phyloP scores from a whole-genome alignment of 1,140 invertebrate genomes.

The Leptinotarsa lineolata region DNA sequence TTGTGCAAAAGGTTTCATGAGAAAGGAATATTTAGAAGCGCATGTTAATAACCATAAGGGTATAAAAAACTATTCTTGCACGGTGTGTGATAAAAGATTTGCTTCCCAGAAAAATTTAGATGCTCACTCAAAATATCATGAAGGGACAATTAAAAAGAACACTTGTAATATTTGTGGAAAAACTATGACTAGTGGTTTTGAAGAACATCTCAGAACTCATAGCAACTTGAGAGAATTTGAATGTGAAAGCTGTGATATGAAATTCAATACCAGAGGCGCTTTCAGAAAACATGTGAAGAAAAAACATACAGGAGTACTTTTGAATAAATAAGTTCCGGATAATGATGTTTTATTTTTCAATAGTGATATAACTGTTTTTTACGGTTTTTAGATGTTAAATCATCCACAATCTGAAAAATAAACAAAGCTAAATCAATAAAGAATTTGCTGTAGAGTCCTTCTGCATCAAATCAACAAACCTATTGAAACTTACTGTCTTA shows the following conservation, averaged over 20 bases:
- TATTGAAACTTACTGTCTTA: too few relatives aligned
- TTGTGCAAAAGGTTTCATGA: slow-evolving; percentile 52
- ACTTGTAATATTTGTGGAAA: slow-evolving; percentile 50
- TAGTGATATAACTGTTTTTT: not conserved
- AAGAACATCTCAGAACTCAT: slow-evolving; percentile 51
- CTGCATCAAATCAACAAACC: too few relatives aligned
- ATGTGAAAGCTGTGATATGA: slow-evolving; percentile 45
- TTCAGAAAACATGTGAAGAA: slow-evolving; percentile 49
- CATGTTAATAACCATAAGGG: slow-evolving; percentile 51
- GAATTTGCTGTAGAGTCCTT: too few relatives aligned
- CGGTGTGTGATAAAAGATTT: slow-evolving; percentile 48
- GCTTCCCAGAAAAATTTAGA: slow-evolving; percentile 51
- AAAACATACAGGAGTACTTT: slow-evolving; percentile 40
- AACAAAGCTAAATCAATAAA: too few relatives aligned
- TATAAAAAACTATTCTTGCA: slow-evolving; percentile 48
- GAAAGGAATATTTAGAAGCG: slow-evolving; percentile 52
- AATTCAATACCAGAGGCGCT: slow-evolving; percentile 50
- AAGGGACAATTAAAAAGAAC: slow-evolving; percentile 43
- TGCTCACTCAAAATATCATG: slow-evolving; percentile 50
- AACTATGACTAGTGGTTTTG: slow-evolving; percentile 43
- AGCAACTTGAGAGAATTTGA: slow-evolving; percentile 50
- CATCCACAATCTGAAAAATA: too few relatives aligned
- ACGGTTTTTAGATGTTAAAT: too few relatives aligned
- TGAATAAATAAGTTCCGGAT: not conserved
- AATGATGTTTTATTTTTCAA: slow-evolving; percentile 4